phyloP scores from a whole-genome alignment of 1,140 invertebrate genomes.

The Mycetomoellerius zeteki region DNA sequence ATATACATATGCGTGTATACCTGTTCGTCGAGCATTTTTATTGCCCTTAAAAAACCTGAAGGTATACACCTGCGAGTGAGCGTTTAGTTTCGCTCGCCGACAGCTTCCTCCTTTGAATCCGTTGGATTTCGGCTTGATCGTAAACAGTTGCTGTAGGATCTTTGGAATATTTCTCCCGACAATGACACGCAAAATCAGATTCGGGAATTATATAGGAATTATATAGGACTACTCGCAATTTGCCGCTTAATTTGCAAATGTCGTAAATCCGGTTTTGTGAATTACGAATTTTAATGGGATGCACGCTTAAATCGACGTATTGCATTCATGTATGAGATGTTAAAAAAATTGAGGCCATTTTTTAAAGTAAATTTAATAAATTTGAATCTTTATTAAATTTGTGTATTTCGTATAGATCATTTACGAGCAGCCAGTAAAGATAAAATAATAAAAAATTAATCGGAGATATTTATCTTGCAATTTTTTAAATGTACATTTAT shows the following conservation, averaged over 20 bases:
- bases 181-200: slow-evolving; percentile 45
- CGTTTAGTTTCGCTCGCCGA: slow-evolving; percentile 55
- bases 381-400: not conserved
- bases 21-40: slow-evolving; percentile 51
- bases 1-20: not conserved
- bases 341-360: not conserved
- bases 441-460: not conserved
- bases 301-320: slow-evolving; percentile 2
- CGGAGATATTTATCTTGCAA: not conserved
- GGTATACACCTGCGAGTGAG: slow-evolving; percentile 39
- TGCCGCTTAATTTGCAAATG: slow-evolving; percentile 24
- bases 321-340: not conserved
- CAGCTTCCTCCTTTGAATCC: slow-evolving; percentile 59
- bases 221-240: slow-evolving; percentile 43
- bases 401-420: not conserved
- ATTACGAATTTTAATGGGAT: slow-evolving; percentile 25
- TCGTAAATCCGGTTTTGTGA: slow-evolving; percentile 5
- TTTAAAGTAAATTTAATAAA: slow-evolving; percentile 15
- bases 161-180: slow-evolving; percentile 23
- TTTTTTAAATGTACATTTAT: slow-evolving; percentile 12
- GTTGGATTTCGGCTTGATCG: slow-evolving; percentile 23
- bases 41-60: slow-evolving; percentile 43
- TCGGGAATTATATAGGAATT: slow-evolving; percentile 49
- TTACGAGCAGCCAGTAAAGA: not conserved
- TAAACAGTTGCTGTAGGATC: slow-evolving; percentile 21